Base-by-base conservation (phyloP, 53 echinoderm and acorn worm genomes). In the Patiria pectinifera region DNA sequence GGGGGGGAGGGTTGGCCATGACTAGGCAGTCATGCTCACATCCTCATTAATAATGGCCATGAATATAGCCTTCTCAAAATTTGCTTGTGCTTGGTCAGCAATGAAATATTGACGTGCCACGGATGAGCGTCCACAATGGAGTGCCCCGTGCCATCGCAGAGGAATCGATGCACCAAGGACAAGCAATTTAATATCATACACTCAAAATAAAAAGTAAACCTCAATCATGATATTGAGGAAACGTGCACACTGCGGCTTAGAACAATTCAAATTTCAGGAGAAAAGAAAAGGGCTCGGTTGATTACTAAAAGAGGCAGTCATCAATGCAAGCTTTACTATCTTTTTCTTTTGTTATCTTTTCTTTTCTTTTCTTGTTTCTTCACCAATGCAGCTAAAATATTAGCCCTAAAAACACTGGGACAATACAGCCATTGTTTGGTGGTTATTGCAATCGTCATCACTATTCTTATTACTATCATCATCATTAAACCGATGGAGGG, bases 31-130 rank as follows among this genome's bases (percentile, higher is more conserved):
- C 90, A 90, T 46, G 80, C 90, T 81, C 46, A 90, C 81, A 90
- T 90, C 81, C 90, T 90, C 90, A 90, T 90, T 90, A 90, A 90
- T 90, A 90, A 90, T 90, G 90, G 81, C 90, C 90, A 90, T 90
- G 90, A 90, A 90, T 90, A 90, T 90, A 90, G 81, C 90, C 6
- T 90, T 81, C 90, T 81, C 90, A 89, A 89, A 60, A 89, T 89
- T 89, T 90, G 81, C 90, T 90, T 61, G 80, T 90, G 90, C 90
- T 81, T 90, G 90, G 90, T 90, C 90, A 80, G 90, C 81, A 81
- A 81, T 90, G 90, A 90, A 90, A 90, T 90, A 90, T 90, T 90
- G 90, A 90, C 90, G 90, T 90, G 90, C 81, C 80, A 80, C 69
- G 90, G 82, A 77, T 80, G 90, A 90, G 81, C 61, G 66, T 90